phyloP scores from a whole-genome alignment of 2,113 vertebrate species.

The Cricetomys ansorgei region DNA sequence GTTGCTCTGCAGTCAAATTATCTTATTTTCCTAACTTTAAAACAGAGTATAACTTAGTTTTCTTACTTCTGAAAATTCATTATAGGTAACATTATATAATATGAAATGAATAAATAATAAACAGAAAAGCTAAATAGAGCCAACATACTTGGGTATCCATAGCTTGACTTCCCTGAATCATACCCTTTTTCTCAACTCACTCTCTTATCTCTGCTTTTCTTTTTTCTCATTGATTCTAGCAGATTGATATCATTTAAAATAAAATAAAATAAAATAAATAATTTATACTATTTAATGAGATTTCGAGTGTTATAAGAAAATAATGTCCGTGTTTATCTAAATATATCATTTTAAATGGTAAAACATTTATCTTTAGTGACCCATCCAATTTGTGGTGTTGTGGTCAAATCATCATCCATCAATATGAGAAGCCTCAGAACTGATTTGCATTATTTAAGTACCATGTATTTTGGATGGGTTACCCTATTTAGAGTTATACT shows the following conservation, averaged over 20 bases:
- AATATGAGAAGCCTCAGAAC: not conserved
- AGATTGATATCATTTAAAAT: not conserved
- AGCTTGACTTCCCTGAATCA: not conserved
- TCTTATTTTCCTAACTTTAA: conserved; percentile 22
- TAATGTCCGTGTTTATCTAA: not conserved
- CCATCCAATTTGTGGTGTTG: not conserved
- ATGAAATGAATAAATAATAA: not conserved
- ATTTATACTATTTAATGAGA: not conserved
- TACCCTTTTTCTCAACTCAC: too few relatives aligned
- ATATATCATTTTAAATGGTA: not conserved
- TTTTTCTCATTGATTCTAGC: not conserved
- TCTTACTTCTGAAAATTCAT: not conserved
- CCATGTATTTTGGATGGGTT: fast-evolving
- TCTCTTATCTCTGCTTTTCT: not conserved
- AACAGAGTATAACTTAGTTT: not conserved
- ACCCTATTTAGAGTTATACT: not conserved
- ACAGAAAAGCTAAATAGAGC: not conserved
- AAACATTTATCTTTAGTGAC: not conserved
- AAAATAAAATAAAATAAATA: too few relatives aligned
- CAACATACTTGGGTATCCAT: not conserved
- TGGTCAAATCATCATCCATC: not conserved
- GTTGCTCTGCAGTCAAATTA: not conserved
- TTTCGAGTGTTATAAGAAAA: conserved; percentile 2
- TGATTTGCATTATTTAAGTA: not conserved
- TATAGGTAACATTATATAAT: not conserved